Conservation (phyloP, 2,113 vertebrate genomes). For the Redunca redunca region DNA sequence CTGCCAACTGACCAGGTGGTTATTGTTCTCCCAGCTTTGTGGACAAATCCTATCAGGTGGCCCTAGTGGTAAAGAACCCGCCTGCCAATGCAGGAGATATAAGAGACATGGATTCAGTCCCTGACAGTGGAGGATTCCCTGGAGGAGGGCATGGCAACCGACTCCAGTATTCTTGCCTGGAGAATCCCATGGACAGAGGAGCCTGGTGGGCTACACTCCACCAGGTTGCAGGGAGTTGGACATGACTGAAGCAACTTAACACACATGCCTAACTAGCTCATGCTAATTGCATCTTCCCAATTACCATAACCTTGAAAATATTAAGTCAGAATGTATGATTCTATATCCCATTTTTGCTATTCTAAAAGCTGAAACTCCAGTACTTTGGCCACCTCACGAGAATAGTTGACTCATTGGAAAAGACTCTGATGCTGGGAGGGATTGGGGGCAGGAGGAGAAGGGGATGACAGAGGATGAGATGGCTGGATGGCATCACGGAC, state of each 20-base stretch:
- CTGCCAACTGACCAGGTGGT: background rate
- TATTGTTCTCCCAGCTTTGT: background rate
- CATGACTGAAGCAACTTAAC: background rate
- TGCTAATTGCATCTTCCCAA: background rate
- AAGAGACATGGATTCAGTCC: background rate
- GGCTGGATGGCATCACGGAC: too few relatives aligned
- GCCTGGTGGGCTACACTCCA: background rate
- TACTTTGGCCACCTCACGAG: too few relatives aligned
- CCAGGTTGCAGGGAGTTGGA: background rate
- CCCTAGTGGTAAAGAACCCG: background rate
- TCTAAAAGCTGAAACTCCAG: background rate
- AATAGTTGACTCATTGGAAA: too few relatives aligned
- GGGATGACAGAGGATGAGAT: too few relatives aligned
- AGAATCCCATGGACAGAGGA: background rate
- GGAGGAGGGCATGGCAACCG: background rate
- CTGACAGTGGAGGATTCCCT: background rate
- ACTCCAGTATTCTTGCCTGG: background rate
- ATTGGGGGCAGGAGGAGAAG: too few relatives aligned
- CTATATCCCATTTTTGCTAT: background rate
- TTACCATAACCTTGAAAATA: background rate
- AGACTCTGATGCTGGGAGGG: too few relatives aligned
- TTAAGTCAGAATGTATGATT: background rate
- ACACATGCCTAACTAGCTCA: background rate
- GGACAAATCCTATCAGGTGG: background rate
- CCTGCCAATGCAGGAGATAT: background rate